Evolutionary conservation across 1,140 invertebrate genomes (phyloP).

Genomic region (Drosophila neocordata): DNA sequence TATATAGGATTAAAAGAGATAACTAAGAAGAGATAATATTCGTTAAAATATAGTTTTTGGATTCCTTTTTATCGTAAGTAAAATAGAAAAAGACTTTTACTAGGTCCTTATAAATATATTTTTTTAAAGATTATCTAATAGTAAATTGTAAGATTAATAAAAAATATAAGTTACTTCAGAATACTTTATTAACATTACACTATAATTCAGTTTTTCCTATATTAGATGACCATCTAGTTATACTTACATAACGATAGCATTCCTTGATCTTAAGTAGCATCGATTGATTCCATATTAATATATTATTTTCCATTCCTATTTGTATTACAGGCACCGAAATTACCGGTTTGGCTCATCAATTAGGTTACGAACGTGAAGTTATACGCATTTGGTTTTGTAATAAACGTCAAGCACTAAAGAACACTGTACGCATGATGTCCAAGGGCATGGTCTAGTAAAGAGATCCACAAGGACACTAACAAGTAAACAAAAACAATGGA

Average conservation of each 20-base stretch:
- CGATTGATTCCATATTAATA: background rate
- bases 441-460: conserved; percentile 86
- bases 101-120: too few species aligned
- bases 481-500: background rate
- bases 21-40: too few species aligned
- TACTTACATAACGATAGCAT: background rate
- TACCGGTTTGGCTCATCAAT: conserved; percentile 95
- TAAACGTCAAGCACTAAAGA: conserved; percentile 98
- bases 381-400: conserved; percentile 99
- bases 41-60: too few species aligned
- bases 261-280: background rate
- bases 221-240: too few species aligned
- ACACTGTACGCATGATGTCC: conserved; percentile 95
- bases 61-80: too few species aligned
- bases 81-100: too few species aligned
- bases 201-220: too few species aligned
- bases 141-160: too few species aligned
- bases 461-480: background rate
- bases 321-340: conserved; percentile 94
- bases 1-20: too few species aligned
- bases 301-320: conserved; percentile 47
- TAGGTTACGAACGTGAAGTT: conserved; percentile 98
- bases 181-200: too few species aligned
- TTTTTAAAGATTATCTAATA: too few species aligned
- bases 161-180: too few species aligned